Percentiles rank a stretch among this genome's conserved stretches.
phyloP scores from a whole-genome alignment of 2,797 vertebrate genomes.

The Onychomys leucogaster region DNA sequence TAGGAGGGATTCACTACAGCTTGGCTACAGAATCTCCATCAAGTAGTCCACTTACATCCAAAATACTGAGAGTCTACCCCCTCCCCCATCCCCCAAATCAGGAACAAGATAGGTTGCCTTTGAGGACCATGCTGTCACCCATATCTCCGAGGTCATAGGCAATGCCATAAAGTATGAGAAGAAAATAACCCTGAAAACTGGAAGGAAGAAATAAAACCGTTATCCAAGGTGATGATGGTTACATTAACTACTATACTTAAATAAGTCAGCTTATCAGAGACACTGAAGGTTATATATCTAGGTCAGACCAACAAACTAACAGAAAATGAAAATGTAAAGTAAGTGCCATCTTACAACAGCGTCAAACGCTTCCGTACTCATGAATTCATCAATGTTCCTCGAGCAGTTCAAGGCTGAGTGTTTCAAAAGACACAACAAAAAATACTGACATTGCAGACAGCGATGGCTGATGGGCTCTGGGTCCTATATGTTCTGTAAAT shows the following conservation, averaged over 20 bases:
- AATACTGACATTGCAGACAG: background rate
- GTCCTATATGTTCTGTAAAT: background rate
- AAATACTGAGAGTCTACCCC: background rate
- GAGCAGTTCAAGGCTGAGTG: background rate
- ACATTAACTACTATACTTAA: background rate
- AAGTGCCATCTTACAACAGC: background rate
- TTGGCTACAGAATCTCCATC: background rate
- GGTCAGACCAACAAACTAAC: background rate
- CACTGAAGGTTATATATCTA: background rate
- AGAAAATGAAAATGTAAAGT: background rate
- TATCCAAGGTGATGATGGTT: background rate
- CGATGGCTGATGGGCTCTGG: background rate
- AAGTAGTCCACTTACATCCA: background rate
- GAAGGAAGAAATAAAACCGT: background rate
- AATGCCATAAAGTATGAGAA: background rate
- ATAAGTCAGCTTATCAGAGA: background rate
- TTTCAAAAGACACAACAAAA: background rate
- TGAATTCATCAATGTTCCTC: background rate
- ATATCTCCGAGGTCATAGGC: background rate
- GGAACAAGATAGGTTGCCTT: background rate
- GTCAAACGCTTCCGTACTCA: background rate
- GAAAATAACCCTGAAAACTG: background rate
- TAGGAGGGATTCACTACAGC: background rate
- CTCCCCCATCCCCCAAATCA: background rate
- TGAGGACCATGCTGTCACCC: background rate